Base-by-base conservation (phyloP, 1,140 invertebrate species). In the Coelopa frigida region DNA sequence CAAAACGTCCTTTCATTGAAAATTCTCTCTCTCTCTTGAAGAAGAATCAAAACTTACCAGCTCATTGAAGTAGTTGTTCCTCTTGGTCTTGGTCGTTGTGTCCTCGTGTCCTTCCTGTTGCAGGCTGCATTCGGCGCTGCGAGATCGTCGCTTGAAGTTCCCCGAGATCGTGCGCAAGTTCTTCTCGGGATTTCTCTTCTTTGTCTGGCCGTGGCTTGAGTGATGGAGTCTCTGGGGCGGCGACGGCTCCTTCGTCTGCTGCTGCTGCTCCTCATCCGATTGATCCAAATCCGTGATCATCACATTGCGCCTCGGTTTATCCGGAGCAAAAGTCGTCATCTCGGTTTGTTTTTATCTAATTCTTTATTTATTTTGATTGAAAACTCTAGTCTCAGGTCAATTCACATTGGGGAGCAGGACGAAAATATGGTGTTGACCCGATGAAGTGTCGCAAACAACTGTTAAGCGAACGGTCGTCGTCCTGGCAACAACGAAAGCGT, bases 221-320 rank as follows among this genome's bases (percentile, higher is more conserved):
- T 53, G 49, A 32, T 12, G 47, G 6, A 36, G 44, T 10, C 35
- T 22, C 6, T 33, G 33, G 21, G 29, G 35, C 8, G 15, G 14
- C 26, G 18, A 15, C 17, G n/a, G 10, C 27, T 45, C 18, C 11
- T 36, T 18, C 5, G n/a, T 7, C n/a, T 45, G 41, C 36, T 36
- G 17, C n/a, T 12, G 29, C 18, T 52, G 48, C 20, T 56, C 50
- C 2, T 46, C 32, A 20, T 64, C 58, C 7, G 58, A 55, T 18
- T 56, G 52, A 40, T 67, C 63, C 39, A 67, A 38, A 49, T 67
- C 63, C 18, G 63, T 67, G 20, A 67, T 58, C 40, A 61, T 60
- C 15, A 46, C 31, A 41, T 45, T 44, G 22, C 40, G 8, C 27
- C 27, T 8, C 27, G n/a, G n/a, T n/a, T n/a, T n/a, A n/a, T n/a